Evolutionary conservation across 2,888 invertebrate species (phyloP), one percentile per base, ranked within the genome.

Genomic region (Tortricodes alternella): DNA sequence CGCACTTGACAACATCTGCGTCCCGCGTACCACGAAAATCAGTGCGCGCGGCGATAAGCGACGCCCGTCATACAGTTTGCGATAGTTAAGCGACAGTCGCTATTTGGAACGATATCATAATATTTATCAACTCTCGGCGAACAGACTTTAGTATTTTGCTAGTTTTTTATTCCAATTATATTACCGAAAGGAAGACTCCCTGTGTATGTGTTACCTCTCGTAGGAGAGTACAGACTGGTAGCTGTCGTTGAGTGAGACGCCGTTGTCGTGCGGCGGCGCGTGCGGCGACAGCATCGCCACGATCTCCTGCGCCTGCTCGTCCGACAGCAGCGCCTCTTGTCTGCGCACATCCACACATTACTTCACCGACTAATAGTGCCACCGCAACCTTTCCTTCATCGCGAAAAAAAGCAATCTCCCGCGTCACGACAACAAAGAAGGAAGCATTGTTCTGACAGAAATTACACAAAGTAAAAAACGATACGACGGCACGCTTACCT

Each of bases 251-350:
- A 92, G 91, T 76, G 92, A 92, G 66, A 90, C 87, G 72, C 88
- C 89, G 59, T 87, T 87, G 72, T 87, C 88, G 61, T 80, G 81
- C 61, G 83, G 83, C 71, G 83, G 78, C 67, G 87, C 77, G 78
- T 91, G 92, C 65, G 94, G 94, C 64, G 95, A 94, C 71, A 97
- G 80, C 78, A 97, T 92, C 76, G 95, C 93, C 66, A 95, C 95
- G 66, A 97, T 96, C 92, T 97, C 96, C 83, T 96, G 96, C 66
- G 97, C 97, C 86, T 97, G 96, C 88, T 97, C 97, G 82, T 97
- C 97, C 59, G 96, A 96, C 75, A 96, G 92, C 75, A 96, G 89
- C 77, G 94, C 93, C 86, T 95, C 95, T 92, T 95, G 94, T 84
- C 95, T 95, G 87, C 15, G n/a, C 46, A 24, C 34, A 6, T 24